These are phyloP conservation scores for Pseudopodoces humilis DNA, from an alignment of 2,113 vertebrate species.

Conservation along the genomic window DNA sequence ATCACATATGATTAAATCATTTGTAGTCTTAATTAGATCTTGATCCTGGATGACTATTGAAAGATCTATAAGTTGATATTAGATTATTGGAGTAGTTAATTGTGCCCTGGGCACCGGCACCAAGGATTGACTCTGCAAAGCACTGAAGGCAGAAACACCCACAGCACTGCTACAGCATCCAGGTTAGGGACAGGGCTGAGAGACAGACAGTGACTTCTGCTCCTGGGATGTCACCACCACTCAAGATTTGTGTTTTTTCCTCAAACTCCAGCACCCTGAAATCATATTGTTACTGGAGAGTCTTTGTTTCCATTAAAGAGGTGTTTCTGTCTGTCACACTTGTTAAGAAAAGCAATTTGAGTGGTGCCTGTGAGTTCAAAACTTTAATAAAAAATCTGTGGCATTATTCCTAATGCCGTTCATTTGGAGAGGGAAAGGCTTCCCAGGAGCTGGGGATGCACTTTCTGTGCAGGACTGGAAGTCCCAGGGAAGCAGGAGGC, in stretches of 20 bases:
- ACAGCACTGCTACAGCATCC: not conserved
- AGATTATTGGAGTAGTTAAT: constrained; percentile 34
- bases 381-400: not conserved
- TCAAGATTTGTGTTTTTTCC: not conserved
- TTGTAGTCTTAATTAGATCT: constrained; percentile 19
- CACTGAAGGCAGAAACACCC: not conserved
- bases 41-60: constrained; percentile 5
- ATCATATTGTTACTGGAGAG: not conserved
- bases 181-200: not conserved
- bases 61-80: constrained; percentile 40
- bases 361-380: not conserved
- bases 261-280: not conserved
- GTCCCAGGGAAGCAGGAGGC: not conserved
- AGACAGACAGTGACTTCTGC: not conserved
- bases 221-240: not conserved
- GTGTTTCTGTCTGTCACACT: not conserved
- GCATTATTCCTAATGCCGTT: not conserved
- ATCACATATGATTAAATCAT: constrained; percentile 24
- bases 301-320: not conserved
- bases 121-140: not conserved
- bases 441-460: not conserved
- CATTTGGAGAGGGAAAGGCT: not conserved
- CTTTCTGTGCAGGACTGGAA: not conserved
- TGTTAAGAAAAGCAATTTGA: not conserved
- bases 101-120: not conserved